These are phyloP conservation scores for Xestia sexstrigata DNA, from an alignment of 2,888 invertebrate species.

Conservation along the genomic window DNA sequence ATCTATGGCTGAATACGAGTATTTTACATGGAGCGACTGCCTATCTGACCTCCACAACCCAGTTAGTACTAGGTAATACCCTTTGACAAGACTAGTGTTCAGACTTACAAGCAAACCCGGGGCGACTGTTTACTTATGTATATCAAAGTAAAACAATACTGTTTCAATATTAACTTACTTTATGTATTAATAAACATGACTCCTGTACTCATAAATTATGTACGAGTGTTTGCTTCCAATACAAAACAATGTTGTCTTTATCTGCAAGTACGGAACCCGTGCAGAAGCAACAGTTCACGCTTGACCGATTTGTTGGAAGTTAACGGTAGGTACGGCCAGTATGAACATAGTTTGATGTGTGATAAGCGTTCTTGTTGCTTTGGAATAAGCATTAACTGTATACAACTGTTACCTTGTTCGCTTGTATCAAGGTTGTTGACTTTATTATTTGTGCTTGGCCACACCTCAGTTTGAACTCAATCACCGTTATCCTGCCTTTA, in stretches of 20 bases:
- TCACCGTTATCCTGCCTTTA: no score
- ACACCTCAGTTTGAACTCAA: no score
- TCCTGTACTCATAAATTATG: conserved; percentile 2
- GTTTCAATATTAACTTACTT: not conserved
- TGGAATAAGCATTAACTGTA: not conserved
- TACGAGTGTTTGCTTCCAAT: conserved; percentile 26
- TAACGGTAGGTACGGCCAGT: not conserved
- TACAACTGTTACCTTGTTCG: not conserved
- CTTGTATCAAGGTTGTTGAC: no score
- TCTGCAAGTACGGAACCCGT: not conserved
- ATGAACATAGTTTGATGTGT: not conserved
- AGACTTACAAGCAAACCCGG: not conserved
- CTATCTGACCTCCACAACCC: not conserved
- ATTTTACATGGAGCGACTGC: not conserved
- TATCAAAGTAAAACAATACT: conserved; percentile 9
- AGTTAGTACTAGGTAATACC: not conserved
- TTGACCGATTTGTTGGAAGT: not conserved
- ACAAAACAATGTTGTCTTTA: conserved; percentile 31
- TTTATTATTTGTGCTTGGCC: no score
- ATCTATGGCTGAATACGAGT: not conserved
- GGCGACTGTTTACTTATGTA: not conserved
- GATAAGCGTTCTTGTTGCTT: not conserved
- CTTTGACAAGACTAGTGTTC: not conserved
- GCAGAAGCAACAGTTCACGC: conserved; percentile 20
- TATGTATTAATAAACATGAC: conserved; percentile 11